A percentile compares a stretch with the other conserved stretches of the same genome.
Conservation (phyloP, 2,113 vertebrate genomes). For the Phaethornis superciliosus region DNA sequence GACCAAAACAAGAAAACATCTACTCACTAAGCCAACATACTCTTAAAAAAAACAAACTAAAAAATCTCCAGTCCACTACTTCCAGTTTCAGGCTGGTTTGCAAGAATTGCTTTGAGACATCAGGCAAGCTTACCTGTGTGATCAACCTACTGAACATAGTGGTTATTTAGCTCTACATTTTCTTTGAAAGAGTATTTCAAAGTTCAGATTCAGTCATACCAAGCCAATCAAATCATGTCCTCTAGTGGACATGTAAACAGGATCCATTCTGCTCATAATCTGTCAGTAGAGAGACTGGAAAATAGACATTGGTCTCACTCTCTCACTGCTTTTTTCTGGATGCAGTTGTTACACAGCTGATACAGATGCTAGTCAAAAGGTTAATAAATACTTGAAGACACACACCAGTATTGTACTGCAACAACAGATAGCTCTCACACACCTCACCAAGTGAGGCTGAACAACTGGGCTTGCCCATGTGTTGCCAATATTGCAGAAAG, state of each 20-base stretch:
- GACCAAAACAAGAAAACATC: neutral
- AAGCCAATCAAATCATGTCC: neutral
- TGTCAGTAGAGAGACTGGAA: neutral
- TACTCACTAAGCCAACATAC: accelerated
- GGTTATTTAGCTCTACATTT: neutral
- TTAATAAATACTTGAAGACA: neutral
- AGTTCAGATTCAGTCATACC: neutral
- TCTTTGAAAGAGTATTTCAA: neutral
- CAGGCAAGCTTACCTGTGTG: neutral
- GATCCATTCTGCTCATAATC: neutral
- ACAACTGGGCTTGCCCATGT: accelerated
- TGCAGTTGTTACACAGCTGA: neutral
- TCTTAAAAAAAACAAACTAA: neutral
- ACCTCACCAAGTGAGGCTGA: neutral
- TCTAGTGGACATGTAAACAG: neutral
- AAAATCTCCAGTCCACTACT: neutral
- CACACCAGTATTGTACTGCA: neutral
- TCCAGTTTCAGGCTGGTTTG: neutral
- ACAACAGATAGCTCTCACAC: too few relatives aligned
- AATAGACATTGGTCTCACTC: neutral
- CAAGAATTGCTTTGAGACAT: neutral
- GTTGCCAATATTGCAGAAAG: neutral
- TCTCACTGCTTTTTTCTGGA: neutral
- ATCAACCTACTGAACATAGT: neutral
- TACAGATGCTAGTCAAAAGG: neutral